These are phyloP conservation scores for Halcyon malimbica DNA, from an alignment of 2,113 vertebrate genomes.

Conservation along the genomic window DNA sequence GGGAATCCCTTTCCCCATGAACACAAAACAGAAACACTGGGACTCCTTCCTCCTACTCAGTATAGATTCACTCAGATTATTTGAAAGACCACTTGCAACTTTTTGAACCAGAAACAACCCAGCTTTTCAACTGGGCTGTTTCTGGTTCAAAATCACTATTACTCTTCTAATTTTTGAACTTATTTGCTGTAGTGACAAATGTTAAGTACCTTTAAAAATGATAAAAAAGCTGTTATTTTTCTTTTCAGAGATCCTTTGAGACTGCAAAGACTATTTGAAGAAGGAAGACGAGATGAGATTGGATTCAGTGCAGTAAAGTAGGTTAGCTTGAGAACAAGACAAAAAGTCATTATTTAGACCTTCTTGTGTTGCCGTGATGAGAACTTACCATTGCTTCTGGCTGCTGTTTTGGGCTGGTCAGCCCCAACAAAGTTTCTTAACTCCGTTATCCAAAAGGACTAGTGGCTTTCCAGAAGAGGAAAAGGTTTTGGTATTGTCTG, in stretches of 20 bases:
- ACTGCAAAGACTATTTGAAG: slow-evolving; percentile 71
- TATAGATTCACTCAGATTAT: not conserved
- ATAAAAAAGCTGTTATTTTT: slow-evolving; percentile 65
- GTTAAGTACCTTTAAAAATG: slow-evolving; percentile 69
- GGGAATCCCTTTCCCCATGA: too few relatives aligned
- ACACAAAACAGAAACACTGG: not conserved
- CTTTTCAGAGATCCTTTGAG: slow-evolving; percentile 76
- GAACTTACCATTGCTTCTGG: slow-evolving; percentile 80
- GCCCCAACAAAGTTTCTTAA: slow-evolving; percentile 75
- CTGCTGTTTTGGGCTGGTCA: slow-evolving; percentile 81
- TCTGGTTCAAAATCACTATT: not conserved
- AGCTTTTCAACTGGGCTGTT: not conserved
- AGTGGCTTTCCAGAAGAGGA: slow-evolving; percentile 73
- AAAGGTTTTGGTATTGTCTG: slow-evolving; percentile 70
- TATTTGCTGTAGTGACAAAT: slow-evolving; percentile 54
- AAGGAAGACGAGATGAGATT: slow-evolving; percentile 68
- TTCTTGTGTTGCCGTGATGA: slow-evolving; percentile 78
- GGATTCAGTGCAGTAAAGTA: slow-evolving; percentile 55
- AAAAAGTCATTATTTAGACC: slow-evolving; percentile 17
- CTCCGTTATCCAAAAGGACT: slow-evolving; percentile 84
- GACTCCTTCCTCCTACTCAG: not conserved
- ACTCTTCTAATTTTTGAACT: slow-evolving; percentile 14
- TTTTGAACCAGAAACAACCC: slow-evolving; percentile 34
- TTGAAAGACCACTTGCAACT: not conserved
- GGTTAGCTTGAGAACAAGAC: slow-evolving; percentile 47